These are phyloP conservation scores for Coryphaenoides rupestris DNA, from an alignment of 2,113 vertebrate species.

Conservation along the genomic window DNA sequence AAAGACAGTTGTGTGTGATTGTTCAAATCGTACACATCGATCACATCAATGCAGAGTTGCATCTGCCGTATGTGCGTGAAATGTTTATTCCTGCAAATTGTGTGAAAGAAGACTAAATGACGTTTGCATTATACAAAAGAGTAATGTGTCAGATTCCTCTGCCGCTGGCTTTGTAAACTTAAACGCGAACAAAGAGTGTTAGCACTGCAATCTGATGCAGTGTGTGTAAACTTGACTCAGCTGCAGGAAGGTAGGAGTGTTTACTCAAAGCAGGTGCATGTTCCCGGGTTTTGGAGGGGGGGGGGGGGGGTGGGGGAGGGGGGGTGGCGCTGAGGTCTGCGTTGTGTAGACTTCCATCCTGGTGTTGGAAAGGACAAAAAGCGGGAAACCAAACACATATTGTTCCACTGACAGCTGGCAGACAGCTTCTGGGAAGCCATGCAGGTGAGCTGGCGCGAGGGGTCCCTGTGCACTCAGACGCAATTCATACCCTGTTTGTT, in stretches of 20 bases:
- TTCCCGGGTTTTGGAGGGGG: slow-evolving; percentile 8
- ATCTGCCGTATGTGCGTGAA: too few species aligned
- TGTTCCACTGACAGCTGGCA: not conserved
- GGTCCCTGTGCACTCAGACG: slow-evolving; percentile 6
- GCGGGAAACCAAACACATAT: slow-evolving; percentile 18
- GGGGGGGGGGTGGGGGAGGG: not conserved
- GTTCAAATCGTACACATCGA: too few species aligned
- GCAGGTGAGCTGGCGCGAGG: slow-evolving; percentile 7
- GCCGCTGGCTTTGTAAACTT: too few species aligned
- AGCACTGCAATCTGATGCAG: slow-evolving; percentile 21
- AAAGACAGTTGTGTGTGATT: too few species aligned
- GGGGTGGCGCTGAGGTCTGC: too few species aligned
- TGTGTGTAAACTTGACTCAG: slow-evolving; percentile 8
- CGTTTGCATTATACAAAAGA: too few species aligned
- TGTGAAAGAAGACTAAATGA: too few species aligned
- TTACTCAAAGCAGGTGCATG: slow-evolving; percentile 53
- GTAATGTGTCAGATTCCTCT: too few species aligned
- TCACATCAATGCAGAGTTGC: too few species aligned
- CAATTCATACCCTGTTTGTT: slow-evolving; percentile 9
- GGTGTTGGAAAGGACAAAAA: slow-evolving; percentile 21
- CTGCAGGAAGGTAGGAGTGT: slow-evolving; percentile 19
- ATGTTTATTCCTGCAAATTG: too few species aligned
- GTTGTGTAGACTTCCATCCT: not conserved
- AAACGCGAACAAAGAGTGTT: slow-evolving; percentile 6
- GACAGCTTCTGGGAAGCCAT: slow-evolving; percentile 9